Evolutionary conservation across 2,113 vertebrate genomes (phyloP).

Genomic region (Tychaedon coryphoeus): DNA sequence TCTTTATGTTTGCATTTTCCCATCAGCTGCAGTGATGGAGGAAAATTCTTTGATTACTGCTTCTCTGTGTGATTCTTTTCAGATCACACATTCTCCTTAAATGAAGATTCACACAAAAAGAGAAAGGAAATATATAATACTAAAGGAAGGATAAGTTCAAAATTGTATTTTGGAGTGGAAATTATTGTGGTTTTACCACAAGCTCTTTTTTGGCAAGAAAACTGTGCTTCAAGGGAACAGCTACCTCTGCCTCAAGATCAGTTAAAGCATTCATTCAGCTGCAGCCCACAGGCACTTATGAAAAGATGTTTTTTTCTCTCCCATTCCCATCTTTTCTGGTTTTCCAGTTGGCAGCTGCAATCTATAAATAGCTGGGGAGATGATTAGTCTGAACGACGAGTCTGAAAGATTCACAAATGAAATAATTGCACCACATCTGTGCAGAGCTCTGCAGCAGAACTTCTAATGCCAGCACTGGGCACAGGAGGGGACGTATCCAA

Average conservation of each 20-base stretch:
- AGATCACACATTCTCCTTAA: not conserved
- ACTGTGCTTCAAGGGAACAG: not conserved
- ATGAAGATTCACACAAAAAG: not conserved
- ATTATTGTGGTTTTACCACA: not conserved
- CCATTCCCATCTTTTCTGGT: not conserved
- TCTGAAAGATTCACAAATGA: slow-evolving; percentile 45
- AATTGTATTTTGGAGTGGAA: not conserved
- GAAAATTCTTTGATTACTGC: not conserved
- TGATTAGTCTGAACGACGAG: not conserved
- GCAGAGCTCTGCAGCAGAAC: not conserved
- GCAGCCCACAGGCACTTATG: not conserved
- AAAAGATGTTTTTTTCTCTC: not conserved
- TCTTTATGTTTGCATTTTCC: not conserved
- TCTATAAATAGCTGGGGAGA: slow-evolving; percentile 52
- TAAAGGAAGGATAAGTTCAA: not conserved
- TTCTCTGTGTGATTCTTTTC: not conserved
- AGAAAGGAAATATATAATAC: not conserved
- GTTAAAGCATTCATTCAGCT: not conserved
- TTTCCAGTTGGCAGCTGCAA: slow-evolving; percentile 51
- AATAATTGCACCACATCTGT: slow-evolving; percentile 36
- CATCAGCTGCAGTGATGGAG: not conserved
- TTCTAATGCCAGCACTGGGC: not conserved
- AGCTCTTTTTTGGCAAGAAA: not conserved
- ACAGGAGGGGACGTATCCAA: not conserved
- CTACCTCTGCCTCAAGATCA: not conserved